Base-by-base conservation (phyloP, 1,140 invertebrate species). In the Pogonus chalceus region DNA sequence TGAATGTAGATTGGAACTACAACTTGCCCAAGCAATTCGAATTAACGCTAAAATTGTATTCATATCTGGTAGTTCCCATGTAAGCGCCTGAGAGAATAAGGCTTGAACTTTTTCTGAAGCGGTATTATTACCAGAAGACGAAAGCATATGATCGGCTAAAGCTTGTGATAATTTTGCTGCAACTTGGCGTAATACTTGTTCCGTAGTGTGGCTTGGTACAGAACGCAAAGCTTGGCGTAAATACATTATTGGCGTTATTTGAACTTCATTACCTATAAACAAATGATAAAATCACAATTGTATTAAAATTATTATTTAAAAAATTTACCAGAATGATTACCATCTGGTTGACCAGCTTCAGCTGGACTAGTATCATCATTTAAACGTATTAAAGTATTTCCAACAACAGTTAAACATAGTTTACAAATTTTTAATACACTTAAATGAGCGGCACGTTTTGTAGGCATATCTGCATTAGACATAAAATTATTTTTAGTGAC, bases 371-470 rank as follows among this genome's bases (percentile, higher is more conserved):
- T 68, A 55, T 79, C 76, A 47, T 83, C 80, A 56, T 80, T 75
- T 1, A 84, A 65, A 58, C 81, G 76, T 66, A 82, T 74, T 68
- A 87, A 75, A 21, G 84, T 79, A 63, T 88, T 89, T 14, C 91
- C 85, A 14, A 93, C 78, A 14, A 93, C 85, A 9, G 88, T 93
- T 2, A 97, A 74, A 57, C 93, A 79, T 21, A 97, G 70, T 73
- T 96, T 97, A 50, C 84, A 86, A 49, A 97, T 76, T 69, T 92
- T 90, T 48, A 98, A 74, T 47, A 95, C 84, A 46, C 89, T 85
- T 59, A 93, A 76, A 71, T 91, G 93, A 0, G 91, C 91, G 39
- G 87, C 84, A 20, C 87, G 80, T 71, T 87, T 89, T 0, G 87
- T 91, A 21, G 80, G 79, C 56, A 87, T 80, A 68, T 93, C 90